A percentile compares a stretch with the other conserved stretches of the same genome.
These are phyloP conservation scores for Lacerta bilineata DNA, from an alignment of 2,797 vertebrate species.

Conservation along the genomic window DNA sequence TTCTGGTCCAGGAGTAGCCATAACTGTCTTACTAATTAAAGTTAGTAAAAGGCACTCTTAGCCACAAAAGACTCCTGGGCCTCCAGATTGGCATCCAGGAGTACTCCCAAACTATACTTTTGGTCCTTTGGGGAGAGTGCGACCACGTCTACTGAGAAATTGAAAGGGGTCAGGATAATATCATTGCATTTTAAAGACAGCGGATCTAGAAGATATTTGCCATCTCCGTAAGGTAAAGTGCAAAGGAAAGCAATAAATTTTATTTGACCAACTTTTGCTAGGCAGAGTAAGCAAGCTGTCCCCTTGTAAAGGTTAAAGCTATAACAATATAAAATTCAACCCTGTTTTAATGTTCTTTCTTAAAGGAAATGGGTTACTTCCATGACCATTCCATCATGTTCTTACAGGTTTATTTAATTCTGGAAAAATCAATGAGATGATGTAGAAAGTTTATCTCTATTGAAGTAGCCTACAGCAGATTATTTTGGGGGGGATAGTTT, in stretches of 20 bases:
- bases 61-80: too few species aligned
- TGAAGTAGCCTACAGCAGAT: not conserved
- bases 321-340: slow-evolving; percentile 16
- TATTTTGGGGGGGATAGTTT: not conserved
- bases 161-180: not conserved
- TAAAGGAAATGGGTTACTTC: slow-evolving; percentile 2
- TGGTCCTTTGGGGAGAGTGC: too few species aligned
- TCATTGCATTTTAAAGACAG: not conserved
- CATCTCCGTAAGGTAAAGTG: slow-evolving; percentile 28
- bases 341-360: slow-evolving; percentile 16
- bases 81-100: too few species aligned
- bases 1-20: too few species aligned
- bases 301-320: slow-evolving; percentile 27
- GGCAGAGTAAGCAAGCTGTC: slow-evolving; percentile 21
- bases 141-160: not conserved
- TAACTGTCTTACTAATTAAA: too few species aligned
- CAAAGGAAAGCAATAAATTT: slow-evolving; percentile 8
- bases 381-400: not conserved
- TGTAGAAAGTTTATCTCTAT: slow-evolving; percentile 15
- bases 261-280: slow-evolving; percentile 1
- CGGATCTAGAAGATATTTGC: not conserved
- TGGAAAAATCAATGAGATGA: slow-evolving; percentile 28
- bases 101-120: too few species aligned
- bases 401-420: slow-evolving; percentile 13
- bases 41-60: too few species aligned